Conservation (phyloP, 2,113 vertebrate genomes). For the Sylvia atricapilla region DNA sequence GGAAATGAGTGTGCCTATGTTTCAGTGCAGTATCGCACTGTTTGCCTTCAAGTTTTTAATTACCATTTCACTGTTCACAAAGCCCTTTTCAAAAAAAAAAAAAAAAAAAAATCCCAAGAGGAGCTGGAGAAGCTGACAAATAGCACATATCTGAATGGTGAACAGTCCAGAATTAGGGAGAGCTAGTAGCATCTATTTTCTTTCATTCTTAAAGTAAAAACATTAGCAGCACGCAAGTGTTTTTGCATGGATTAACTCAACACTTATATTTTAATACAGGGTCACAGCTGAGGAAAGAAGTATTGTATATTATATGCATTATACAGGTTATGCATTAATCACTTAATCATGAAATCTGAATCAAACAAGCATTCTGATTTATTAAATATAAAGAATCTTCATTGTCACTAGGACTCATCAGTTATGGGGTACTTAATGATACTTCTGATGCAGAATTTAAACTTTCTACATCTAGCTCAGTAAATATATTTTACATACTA, state of each 20-base stretch:
- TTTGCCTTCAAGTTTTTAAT: neutral
- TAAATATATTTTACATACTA: neutral
- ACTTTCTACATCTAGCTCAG: neutral
- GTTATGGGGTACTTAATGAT: neutral
- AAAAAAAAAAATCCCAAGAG: neutral
- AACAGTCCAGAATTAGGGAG: neutral
- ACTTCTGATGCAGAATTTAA: neutral
- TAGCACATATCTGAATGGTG: neutral
- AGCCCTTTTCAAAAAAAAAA: neutral
- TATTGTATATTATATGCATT: neutral
- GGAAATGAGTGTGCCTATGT: neutral
- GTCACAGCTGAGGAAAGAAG: neutral
- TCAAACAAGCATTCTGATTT: neutral
- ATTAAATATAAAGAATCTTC: neutral
- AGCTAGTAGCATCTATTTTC: neutral
- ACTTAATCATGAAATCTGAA: neutral
- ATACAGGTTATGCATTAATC: neutral
- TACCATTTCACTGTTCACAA: neutral
- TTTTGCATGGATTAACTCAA: neutral
- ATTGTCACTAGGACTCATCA: neutral
- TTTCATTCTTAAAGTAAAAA: neutral
- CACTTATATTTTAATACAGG: neutral
- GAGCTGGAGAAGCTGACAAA: neutral
- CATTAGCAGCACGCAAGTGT: neutral
- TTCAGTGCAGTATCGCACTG: neutral